A percentile compares a stretch with the other conserved stretches of the same genome.
phyloP scores from a whole-genome alignment of 1,140 invertebrate genomes.

The Euwallacea similis region DNA sequence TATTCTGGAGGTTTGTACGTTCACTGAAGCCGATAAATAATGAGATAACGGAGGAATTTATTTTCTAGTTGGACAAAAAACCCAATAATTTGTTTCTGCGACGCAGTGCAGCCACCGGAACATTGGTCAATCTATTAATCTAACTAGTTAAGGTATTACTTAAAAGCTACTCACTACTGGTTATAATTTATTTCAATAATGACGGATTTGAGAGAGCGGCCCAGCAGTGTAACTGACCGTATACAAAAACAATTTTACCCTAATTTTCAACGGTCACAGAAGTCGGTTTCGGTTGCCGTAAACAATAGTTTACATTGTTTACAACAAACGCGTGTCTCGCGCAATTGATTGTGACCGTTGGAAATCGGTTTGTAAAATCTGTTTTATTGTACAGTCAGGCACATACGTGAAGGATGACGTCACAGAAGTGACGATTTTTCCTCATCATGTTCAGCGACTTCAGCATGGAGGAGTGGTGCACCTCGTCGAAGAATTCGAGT shows the following conservation, averaged over 20 bases:
- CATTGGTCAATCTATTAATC: constrained; percentile 16
- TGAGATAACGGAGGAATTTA: no score
- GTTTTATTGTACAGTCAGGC: constrained; percentile 50
- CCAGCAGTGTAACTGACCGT: constrained; percentile 54
- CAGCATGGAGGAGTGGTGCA: constrained; percentile 61
- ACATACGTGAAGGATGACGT: constrained; percentile 75
- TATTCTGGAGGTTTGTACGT: no score
- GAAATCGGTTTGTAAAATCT: constrained; percentile 42
- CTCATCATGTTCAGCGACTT: constrained; percentile 72
- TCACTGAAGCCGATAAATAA: no score
- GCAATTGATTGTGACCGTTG: constrained; percentile 13
- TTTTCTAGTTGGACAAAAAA: no score
- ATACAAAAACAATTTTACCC: constrained; percentile 50
- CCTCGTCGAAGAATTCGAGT: constrained; percentile 58
- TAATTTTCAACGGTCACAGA: constrained; percentile 37
- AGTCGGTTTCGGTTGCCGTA: not conserved
- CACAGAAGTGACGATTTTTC: constrained; percentile 77
- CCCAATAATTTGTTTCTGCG: no score
- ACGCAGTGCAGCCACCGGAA: no score
- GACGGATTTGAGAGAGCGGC: constrained; percentile 47
- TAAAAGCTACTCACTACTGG: constrained; percentile 54
- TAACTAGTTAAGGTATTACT: constrained; percentile 41
- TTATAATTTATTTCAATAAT: constrained; percentile 50
- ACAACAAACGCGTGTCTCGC: not conserved
- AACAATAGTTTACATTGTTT: not conserved